Evolutionary conservation across 2,888 invertebrate species (phyloP), one percentile per base, ranked within the genome.

Genomic region (Lasius platythorax): DNA sequence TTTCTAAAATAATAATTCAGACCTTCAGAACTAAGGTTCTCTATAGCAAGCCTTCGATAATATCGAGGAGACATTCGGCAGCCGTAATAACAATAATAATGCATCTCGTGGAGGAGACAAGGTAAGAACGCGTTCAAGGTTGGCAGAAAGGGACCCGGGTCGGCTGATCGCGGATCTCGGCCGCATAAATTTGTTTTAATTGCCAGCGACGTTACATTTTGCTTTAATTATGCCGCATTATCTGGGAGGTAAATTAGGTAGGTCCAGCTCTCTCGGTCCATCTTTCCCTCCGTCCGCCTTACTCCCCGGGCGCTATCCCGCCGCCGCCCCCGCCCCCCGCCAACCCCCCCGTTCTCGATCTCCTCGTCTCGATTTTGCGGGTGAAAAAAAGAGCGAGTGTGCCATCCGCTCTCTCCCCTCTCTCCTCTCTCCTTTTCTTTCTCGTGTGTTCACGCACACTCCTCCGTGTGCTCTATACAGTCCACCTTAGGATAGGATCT

Each of bases 151-250:
- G 90, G 90, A 91, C 90, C 89, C 91, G 87, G 91, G 90, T 91
- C 91, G 92, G 90, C 94, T 94, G 95, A 95, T 95, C 95, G 94
- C 94, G 94, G 94, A 95, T 95, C 95, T 95, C 93, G 94, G 94
- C 95, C 95, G 95, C 95, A 95, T 95, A 95, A 95, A 95, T 95
- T 95, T 95, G 95, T 95, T 95, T 95, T 95, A 95, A 95, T 95
- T 95, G 95, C 95, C 95, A 95, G 94, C 94, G 95, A 95, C 95
- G 95, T 95, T 95, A 94, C 95, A 95, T 95, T 95, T 95, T 95
- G 95, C 95, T 95, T 95, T 95, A 95, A 95, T 95, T 95, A 95
- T 95, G 95, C 95, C 95, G 95, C 95, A 95, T 95, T 95, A 95
- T 95, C 95, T 95, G 95, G 95, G 95, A 94, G 95, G 95, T 95